Base-by-base conservation (phyloP, 2,888 invertebrate species). In the Hesperia comma region DNA sequence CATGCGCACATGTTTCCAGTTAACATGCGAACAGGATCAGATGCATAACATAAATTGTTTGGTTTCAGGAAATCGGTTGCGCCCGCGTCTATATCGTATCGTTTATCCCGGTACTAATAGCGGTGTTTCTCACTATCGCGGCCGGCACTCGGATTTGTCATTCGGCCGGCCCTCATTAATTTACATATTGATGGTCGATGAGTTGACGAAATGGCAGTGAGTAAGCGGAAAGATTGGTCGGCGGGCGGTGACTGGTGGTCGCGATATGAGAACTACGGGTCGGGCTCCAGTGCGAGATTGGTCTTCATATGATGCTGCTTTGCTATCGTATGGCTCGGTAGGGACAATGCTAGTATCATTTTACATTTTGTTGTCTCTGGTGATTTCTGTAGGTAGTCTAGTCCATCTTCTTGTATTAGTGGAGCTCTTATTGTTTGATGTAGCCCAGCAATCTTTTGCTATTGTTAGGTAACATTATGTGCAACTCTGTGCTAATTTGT, bases 31-130 rank as follows among this genome's bases (percentile, higher is more conserved):
- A 61, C 21, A 33, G 46, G 58, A 21, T 66, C 60, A 40, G 60
- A 46, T 67, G 61, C 37, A 67, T 61, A 46, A 46, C 26, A 61
- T 61, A 61, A 60, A 67, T 61, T 67, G 67, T 46, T 58, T 26
- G 26, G 61, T 37, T 61, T 61, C 54, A 66, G 66, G 66, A 66
- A 66, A 66, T 33, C 60, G 60, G 33, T 19, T 66, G 66, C 60
- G 66, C 46, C 46, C 60, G 60, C 64, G 64, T 53, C 43, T 61
- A 66, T 66, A 60, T 66, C 43, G 54, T 53, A 46, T 61, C 54
- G 66, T 66, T 58, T 66, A 55, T 66, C 60, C 64, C 33, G 67
- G 60, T 66, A 67, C 67, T 67, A 67, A 67, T 67, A 67, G 67
- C 55, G 55, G 43, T 60, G 64, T 66, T 66, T 60, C 66, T 60